A percentile compares a stretch with the other conserved stretches of the same genome.
Conservation (phyloP, 2,888 invertebrate species). For the Aphodius sticticus region DNA sequence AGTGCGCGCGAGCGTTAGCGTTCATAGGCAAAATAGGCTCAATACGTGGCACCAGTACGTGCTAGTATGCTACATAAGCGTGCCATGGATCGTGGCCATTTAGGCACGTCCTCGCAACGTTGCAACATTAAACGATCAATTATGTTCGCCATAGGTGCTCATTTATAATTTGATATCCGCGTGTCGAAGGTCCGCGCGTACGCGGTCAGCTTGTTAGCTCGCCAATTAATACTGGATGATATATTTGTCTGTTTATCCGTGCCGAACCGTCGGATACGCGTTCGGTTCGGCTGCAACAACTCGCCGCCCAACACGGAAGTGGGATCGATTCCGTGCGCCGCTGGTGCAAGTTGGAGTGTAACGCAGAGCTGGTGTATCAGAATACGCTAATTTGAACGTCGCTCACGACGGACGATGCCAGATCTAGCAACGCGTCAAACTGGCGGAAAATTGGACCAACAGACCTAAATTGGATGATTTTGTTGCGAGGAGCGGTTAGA, state of each 20-base stretch:
- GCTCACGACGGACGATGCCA: too few relatives aligned
- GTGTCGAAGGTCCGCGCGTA: conserved; percentile 13
- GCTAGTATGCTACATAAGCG: background rate
- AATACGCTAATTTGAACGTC: too few relatives aligned
- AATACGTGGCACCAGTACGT: background rate
- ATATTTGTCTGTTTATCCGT: conserved; percentile 25
- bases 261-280: conserved; percentile 18
- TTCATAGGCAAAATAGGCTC: background rate
- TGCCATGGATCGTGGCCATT: background rate
- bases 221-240: conserved; percentile 25
- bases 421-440: too few relatives aligned
- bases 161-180: conserved; percentile 21
- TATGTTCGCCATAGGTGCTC: conserved; percentile 15
- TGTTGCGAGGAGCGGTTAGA: too few relatives aligned
- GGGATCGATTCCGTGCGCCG: background rate
- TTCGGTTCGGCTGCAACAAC: too few relatives aligned
- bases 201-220: conserved; percentile 12
- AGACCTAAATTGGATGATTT: background rate
- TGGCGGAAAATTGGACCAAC: conserved; percentile 1
- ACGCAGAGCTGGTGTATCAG: too few relatives aligned
- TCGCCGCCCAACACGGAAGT: background rate
- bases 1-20: background rate
- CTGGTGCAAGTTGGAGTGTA: background rate
- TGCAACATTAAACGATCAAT: conserved; percentile 26
- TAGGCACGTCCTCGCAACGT: conserved; percentile 18